Evolutionary conservation across 2,113 vertebrate genomes (phyloP).

Genomic region (Ceyx melanurus): DNA sequence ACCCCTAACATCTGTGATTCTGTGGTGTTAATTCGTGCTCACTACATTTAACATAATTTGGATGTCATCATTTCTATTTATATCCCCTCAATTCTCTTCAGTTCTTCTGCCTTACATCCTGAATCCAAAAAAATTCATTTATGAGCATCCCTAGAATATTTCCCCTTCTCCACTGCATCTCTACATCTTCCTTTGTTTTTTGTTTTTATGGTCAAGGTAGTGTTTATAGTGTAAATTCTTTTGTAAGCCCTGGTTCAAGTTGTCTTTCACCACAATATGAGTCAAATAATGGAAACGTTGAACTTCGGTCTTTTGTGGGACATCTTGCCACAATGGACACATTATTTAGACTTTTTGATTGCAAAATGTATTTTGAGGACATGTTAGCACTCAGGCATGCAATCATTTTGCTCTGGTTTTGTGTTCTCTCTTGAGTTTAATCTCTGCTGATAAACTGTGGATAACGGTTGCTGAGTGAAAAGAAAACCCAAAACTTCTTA

Average conservation of each 20-base stretch:
- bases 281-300: not conserved
- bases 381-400: not conserved
- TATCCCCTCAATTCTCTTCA: not conserved
- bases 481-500: rapidly evolving
- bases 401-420: not conserved
- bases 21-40: not conserved
- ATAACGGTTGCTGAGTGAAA: not conserved
- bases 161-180: not conserved
- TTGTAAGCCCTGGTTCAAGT: not conserved
- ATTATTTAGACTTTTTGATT: not conserved
- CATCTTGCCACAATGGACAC: not conserved
- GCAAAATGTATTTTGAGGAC: not conserved
- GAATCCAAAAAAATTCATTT: not conserved
- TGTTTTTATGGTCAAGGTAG: not conserved
- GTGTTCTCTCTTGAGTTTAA: not conserved
- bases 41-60: not conserved
- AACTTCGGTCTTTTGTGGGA: not conserved
- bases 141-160: not conserved
- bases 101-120: not conserved
- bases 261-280: not conserved
- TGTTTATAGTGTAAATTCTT: not conserved
- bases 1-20: too few species aligned
- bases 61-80: not conserved
- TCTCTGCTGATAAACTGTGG: not conserved
- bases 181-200: not conserved